Evolutionary conservation across 2,797 vertebrate species (phyloP), one percentile per base, ranked within the genome.

Genomic region (Anguilla pacifica): DNA sequence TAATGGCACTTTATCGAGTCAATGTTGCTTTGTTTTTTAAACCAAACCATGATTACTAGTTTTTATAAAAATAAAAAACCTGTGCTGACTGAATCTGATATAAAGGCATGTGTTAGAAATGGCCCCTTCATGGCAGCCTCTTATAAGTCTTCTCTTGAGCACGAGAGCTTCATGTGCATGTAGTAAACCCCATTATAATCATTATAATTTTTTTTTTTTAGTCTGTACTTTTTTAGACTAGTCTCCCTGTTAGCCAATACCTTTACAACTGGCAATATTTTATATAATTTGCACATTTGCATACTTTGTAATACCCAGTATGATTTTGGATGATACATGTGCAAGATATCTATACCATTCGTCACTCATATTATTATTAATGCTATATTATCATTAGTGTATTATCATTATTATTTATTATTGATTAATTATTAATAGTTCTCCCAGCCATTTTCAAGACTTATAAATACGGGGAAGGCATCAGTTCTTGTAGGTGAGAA

Each of bases 11-110:
- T 74, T 74, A 51, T 74, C 43, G 10, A 81, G 43, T 49, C 19
- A 81, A 46, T 43, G 43, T n/a, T 86, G 13, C 74, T 77, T 77
- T 43, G 35, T 43, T 43, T 72, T 64, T 86, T 86, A 74, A 74
- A 46, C 46, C 11, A 49, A 74, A 53, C 72, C 22, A 9, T 43
- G 22, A 46, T 49, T 46, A 9, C 6, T 81, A 81, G 35, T 39
- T 3, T 77, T 35, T 81, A 17, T 9, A n/a, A 7, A 25, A 10
- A 79, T 11, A 43, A 49, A 49, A 1, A 81, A 0, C 39, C 22
- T 25, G 25, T 51, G 39, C 35, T 43, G 35, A 9, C 43, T 2
- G 77, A 49, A 81, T 43, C 35, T 22, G 74, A 43, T 13, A 74
- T 35, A 46, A 25, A 79, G 35, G 5, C 11, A 17, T 9, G 39